Percentiles rank a stretch among this genome's conserved stretches.
Conservation (phyloP, 2,888 invertebrate species). For the Artemia sp. region DNA sequence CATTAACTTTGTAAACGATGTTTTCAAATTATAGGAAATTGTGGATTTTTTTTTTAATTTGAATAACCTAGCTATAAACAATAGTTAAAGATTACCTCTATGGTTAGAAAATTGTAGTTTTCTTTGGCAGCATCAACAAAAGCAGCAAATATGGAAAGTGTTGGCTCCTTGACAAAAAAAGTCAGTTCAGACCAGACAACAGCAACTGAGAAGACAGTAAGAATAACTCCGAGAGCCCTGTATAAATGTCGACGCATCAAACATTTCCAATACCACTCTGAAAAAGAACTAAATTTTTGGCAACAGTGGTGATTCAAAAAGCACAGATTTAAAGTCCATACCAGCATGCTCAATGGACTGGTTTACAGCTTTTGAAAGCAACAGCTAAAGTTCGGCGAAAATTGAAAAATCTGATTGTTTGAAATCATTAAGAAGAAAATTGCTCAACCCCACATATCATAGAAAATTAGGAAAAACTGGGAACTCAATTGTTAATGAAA, state of each 20-base stretch:
- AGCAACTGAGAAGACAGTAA: conserved; percentile 60
- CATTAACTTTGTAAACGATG: not conserved
- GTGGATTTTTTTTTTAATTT: not conserved
- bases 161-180: conserved; percentile 81
- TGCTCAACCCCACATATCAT: too few species aligned
- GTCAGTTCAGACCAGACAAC: conserved; percentile 99
- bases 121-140: conserved; percentile 63
- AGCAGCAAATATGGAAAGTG: conserved; percentile 88
- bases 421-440: too few species aligned
- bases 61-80: too few species aligned
- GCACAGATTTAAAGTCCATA: too few species aligned
- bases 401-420: too few species aligned
- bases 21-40: not conserved
- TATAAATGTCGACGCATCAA: conserved; percentile 55
- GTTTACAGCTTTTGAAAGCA: too few species aligned
- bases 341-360: too few species aligned
- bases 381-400: too few species aligned
- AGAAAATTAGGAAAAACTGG: too few species aligned
- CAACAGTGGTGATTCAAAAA: too few species aligned
- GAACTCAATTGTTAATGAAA: too few species aligned
- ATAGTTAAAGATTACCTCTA: conserved; percentile 49
- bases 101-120: conserved; percentile 77
- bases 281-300: not conserved
- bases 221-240: conserved; percentile 50
- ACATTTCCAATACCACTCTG: conserved; percentile 97